A percentile compares a stretch with the other conserved stretches of the same genome.
Evolutionary conservation across 2,113 vertebrate genomes (phyloP).

Genomic region (Sialia sialis): DNA sequence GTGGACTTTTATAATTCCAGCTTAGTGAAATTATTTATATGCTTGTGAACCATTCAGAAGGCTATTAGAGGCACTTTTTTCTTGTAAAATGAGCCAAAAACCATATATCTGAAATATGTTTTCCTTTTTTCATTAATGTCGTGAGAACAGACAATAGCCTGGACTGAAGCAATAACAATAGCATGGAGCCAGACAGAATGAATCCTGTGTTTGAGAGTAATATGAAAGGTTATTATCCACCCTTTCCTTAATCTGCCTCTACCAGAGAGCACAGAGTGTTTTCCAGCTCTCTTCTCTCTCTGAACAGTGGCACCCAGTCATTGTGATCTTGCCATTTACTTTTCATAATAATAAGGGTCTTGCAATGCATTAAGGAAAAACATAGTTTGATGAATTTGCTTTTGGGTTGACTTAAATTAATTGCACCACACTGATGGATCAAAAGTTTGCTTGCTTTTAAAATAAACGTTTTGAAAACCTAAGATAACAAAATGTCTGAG

Average conservation of each 20-base stretch:
- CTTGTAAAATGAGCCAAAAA: constrained; percentile 20
- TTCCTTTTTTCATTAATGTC: not conserved
- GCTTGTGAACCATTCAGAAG: not conserved
- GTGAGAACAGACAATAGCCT: constrained; percentile 17
- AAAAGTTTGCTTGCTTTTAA: constrained; percentile 39
- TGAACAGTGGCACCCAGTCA: constrained; percentile 39
- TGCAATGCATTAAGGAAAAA: constrained; percentile 1
- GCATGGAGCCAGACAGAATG: constrained; percentile 27
- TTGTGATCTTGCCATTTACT: constrained; percentile 18
- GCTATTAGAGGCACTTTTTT: not conserved
- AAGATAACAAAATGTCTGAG: not conserved
- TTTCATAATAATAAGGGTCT: constrained; percentile 35
- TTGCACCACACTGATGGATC: not conserved
- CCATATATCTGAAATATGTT: not conserved
- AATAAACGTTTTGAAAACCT: not conserved
- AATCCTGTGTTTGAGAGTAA: constrained; percentile 33
- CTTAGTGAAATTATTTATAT: not conserved
- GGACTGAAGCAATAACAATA: not conserved
- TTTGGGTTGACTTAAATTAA: constrained; percentile 50
- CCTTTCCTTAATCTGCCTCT: constrained; percentile 33
- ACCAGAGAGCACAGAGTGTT: not conserved
- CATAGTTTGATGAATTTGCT: not conserved
- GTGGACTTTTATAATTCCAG: not conserved
- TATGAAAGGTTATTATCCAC: constrained; percentile 31
- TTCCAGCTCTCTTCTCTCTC: not conserved